Percentiles rank a stretch among this genome's conserved stretches.
phyloP scores from a whole-genome alignment of 2,113 vertebrate genomes.

The Lutjanus erythropterus region DNA sequence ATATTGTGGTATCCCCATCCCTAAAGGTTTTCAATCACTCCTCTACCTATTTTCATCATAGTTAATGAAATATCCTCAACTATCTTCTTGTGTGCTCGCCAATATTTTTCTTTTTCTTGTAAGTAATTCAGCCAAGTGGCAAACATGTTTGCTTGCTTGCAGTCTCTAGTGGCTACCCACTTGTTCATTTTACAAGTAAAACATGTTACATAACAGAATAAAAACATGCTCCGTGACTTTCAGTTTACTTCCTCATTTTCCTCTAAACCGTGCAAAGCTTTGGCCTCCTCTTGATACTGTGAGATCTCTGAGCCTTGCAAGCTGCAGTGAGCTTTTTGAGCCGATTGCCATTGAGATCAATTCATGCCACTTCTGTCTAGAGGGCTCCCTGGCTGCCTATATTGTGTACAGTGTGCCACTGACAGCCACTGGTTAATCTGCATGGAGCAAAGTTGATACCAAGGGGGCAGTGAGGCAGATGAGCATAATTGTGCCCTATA shows the following conservation, averaged over 20 bases:
- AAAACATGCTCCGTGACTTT: slow-evolving; percentile 5
- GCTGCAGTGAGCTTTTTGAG: slow-evolving; percentile 22
- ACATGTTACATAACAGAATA: slow-evolving; percentile 21
- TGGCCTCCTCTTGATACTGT: slow-evolving; percentile 10
- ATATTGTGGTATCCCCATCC: no score
- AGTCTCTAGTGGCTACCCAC: slow-evolving; percentile 29
- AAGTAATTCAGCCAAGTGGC: slow-evolving; percentile 10
- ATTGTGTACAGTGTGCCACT: slow-evolving; percentile 22
- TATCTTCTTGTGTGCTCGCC: not conserved
- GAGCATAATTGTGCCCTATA: slow-evolving; percentile 29
- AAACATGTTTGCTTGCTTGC: slow-evolving; percentile 11
- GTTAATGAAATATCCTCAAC: slow-evolving; percentile 5
- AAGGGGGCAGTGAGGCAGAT: slow-evolving; percentile 49
- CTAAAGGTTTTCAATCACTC: not conserved
- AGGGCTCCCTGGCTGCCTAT: slow-evolving; percentile 37
- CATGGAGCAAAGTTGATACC: slow-evolving; percentile 30
- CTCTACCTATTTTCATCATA: not conserved
- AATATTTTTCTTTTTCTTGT: not conserved
- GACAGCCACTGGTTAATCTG: slow-evolving; percentile 44
- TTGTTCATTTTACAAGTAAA: slow-evolving; percentile 38
- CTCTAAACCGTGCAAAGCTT: slow-evolving; percentile 4
- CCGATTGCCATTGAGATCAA: slow-evolving; percentile 40
- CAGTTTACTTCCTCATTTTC: slow-evolving; percentile 9
- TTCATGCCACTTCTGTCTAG: slow-evolving; percentile 28
- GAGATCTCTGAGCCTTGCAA: slow-evolving; percentile 17